Evolutionary conservation across 2,888 invertebrate genomes (phyloP), one percentile per base, ranked within the genome.

Genomic region (Campoplex capitator): DNA sequence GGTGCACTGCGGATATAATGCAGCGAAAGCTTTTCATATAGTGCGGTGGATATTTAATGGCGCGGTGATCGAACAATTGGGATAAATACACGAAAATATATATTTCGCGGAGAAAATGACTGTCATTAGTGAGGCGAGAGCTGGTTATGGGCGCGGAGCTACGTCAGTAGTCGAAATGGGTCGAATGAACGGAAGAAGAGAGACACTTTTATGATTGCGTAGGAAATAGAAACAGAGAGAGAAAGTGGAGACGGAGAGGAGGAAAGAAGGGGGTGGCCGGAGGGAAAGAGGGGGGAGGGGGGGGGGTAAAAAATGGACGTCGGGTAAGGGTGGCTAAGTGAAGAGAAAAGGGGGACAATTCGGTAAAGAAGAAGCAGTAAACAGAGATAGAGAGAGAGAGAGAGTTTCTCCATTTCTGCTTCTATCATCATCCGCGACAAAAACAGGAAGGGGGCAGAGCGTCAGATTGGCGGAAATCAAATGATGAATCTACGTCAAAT

Each of bases 401-500:
- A 42, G 45, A 45, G 76, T 73, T 74, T 68, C 54, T 71, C 84
- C 45, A 54, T 84, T 84, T 84, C 78, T 68, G 42, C 77, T 78
- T 65, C 48, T 73, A 70, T 75, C 58, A 79, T 75, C 48, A 23
- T 13, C n/a, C 42, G 65, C 38, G 58, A 82, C 62, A n/a, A 23
- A 67, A 51, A 58, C 71, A 48, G 81, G 73, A 82, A 87, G 88
- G 84, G 88, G 73, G 75, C 88, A 85, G 89, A 84, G 88, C 76
- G 75, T 88, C 58, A 85, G 71, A 77, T 84, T 62, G 82, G 76
- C 88, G 87, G 85, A 88, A 89, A 91, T 89, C 89, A 88, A 91
- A 91, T 89, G 92, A 92, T 91, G 89, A 91, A 92, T 92, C 91
- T 89, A 89, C 89, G 88, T 45, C 62, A 78, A 78, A 78, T 84